These are phyloP conservation scores for Brachyptera putata DNA, from an alignment of 2,888 invertebrate species.

Conservation along the genomic window DNA sequence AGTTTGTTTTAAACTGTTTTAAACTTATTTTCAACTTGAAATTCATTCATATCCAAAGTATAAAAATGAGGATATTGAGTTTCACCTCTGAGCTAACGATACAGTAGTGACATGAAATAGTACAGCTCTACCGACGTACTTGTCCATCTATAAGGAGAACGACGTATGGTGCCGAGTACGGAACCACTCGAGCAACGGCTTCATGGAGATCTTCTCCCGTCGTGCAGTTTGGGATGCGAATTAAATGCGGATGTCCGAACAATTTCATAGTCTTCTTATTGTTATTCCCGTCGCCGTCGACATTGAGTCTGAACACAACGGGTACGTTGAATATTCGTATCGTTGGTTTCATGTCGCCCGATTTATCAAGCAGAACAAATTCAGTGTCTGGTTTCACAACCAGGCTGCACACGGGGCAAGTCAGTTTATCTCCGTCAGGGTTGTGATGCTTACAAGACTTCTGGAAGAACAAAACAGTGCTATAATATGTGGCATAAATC, in stretches of 20 bases:
- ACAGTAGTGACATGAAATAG: too few relatives aligned
- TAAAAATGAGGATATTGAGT: too few relatives aligned
- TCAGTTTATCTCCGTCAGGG: slow-evolving; percentile 39
- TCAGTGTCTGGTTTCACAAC: slow-evolving; percentile 45
- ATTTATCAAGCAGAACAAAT: slow-evolving; percentile 43
- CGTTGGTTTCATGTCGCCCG: slow-evolving; percentile 35
- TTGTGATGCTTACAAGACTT: slow-evolving; percentile 33
- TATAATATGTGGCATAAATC: too few relatives aligned
- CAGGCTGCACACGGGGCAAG: slow-evolving; percentile 48
- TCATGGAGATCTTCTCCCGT: slow-evolving; percentile 49
- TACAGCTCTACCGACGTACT: too few relatives aligned
- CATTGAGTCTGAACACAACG: slow-evolving; percentile 52
- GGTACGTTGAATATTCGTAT: slow-evolving; percentile 50
- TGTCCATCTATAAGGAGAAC: slow-evolving; percentile 54
- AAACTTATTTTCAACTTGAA: too few relatives aligned
- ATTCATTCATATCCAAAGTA: too few relatives aligned
- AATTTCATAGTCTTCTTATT: slow-evolving; percentile 45
- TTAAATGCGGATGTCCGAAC: slow-evolving; percentile 54
- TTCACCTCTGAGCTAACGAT: too few relatives aligned
- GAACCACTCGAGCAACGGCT: slow-evolving; percentile 47
- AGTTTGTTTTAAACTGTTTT: too few relatives aligned
- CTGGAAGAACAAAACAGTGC: too few relatives aligned
- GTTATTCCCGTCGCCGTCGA: slow-evolving; percentile 46
- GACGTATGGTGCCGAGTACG: slow-evolving; percentile 47
- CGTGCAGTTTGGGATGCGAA: slow-evolving; percentile 53